A percentile compares a stretch with the other conserved stretches of the same genome.
Conservation (phyloP, 2,113 vertebrate species). For the Macquaria ambigua region DNA sequence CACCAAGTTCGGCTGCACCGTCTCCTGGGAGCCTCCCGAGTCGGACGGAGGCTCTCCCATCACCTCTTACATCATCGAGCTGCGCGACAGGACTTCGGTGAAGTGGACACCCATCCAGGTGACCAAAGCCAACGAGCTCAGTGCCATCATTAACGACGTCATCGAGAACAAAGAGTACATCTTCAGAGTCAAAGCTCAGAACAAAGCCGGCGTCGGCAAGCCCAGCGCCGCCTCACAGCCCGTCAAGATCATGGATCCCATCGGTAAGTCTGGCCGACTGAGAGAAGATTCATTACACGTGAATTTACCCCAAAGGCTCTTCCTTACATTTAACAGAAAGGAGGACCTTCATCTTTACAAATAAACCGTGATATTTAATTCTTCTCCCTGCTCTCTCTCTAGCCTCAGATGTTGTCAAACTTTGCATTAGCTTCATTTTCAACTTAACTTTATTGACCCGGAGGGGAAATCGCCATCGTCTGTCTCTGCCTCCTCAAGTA, state of each 20-base stretch:
- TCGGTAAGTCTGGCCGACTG: constrained; percentile 83
- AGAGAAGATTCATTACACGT: neutral
- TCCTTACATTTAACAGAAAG: neutral
- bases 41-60: constrained; percentile 95
- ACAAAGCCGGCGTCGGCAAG: constrained; percentile 94
- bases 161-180: constrained; percentile 99
- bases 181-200: constrained; percentile 96
- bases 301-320: neutral
- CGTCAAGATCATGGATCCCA: constrained; percentile 96
- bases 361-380: too few species aligned
- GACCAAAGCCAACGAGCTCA: constrained; percentile 89
- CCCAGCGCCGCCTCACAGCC: constrained; percentile 93
- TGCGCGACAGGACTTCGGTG: constrained; percentile 94
- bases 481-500: neutral
- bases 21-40: constrained; percentile 94
- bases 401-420: too few species aligned
- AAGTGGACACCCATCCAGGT: constrained; percentile 93
- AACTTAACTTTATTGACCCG: neutral
- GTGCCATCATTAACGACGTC: constrained; percentile 92
- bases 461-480: too few species aligned
- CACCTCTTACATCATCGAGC: constrained; percentile 93
- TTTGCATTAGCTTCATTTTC: neutral
- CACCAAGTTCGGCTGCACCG: constrained; percentile 92
- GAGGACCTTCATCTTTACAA: too few species aligned
- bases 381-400: too few species aligned